These are phyloP conservation scores for Caenorhabditis japonica DNA, from an alignment of 2,888 invertebrate genomes.

Conservation along the genomic window DNA sequence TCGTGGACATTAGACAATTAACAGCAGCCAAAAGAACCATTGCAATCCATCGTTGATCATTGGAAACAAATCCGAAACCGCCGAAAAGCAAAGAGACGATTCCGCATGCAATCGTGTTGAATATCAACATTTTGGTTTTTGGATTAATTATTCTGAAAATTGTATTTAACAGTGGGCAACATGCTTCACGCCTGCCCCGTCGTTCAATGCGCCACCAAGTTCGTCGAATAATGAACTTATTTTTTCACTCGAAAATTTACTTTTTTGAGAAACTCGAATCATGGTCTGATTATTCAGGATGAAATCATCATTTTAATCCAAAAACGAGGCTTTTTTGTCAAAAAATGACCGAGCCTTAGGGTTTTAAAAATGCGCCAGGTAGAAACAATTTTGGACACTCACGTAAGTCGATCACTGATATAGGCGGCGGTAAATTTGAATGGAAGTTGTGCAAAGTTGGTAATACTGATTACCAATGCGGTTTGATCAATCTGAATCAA, in stretches of 20 bases:
- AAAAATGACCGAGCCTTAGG: too few relatives aligned
- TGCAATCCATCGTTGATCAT: slow-evolving; percentile 29
- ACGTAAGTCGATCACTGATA: slow-evolving; percentile 43
- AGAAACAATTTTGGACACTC: too few relatives aligned
- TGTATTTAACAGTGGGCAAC: not conserved
- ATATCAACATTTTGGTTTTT: slow-evolving; percentile 41
- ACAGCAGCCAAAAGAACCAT: slow-evolving; percentile 29
- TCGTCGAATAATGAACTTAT: too few relatives aligned
- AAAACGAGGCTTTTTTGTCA: too few relatives aligned
- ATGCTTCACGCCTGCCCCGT: too few relatives aligned
- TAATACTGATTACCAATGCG: slow-evolving; percentile 36
- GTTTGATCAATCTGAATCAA: slow-evolving; percentile 32
- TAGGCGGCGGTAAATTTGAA: slow-evolving; percentile 47
- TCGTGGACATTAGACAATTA: slow-evolving; percentile 40
- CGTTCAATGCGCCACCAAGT: too few relatives aligned
- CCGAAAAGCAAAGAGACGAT: slow-evolving; percentile 38
- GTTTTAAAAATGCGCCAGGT: too few relatives aligned
- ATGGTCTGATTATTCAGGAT: too few relatives aligned
- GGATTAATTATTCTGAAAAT: slow-evolving; percentile 14
- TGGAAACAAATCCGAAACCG: slow-evolving; percentile 33
- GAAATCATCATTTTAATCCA: too few relatives aligned
- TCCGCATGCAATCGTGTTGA: slow-evolving; percentile 47
- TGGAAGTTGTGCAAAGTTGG: slow-evolving; percentile 42
- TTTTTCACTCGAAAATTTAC: too few relatives aligned
- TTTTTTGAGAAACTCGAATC: too few relatives aligned